Evolutionary conservation across 2,113 vertebrate species (phyloP).

Genomic region (Hypanus sabinus): DNA sequence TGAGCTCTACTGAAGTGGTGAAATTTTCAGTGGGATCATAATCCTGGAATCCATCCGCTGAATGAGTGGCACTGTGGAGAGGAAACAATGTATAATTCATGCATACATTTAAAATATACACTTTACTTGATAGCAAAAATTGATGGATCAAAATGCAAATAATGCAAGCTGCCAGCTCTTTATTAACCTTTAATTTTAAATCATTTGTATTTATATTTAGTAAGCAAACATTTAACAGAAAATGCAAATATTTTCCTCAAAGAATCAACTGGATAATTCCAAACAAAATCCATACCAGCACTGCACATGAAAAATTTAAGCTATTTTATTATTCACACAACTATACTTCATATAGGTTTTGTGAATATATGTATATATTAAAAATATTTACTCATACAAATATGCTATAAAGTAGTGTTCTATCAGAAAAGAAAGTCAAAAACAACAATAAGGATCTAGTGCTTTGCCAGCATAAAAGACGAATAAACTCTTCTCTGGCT

Average conservation of each 20-base stretch:
- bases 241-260: neutral
- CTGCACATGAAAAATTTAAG: neutral
- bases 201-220: neutral
- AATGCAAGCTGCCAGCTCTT: neutral
- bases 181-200: neutral
- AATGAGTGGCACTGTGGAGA: slow-evolving; percentile 83
- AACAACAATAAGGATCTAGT: neutral
- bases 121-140: neutral
- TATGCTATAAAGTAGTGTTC: neutral
- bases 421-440: neutral
- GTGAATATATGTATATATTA: neutral
- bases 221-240: neutral
- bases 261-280: neutral
- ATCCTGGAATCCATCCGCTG: slow-evolving; percentile 98
- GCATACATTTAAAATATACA: neutral
- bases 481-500: too few relatives aligned
- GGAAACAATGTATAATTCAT: neutral
- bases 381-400: neutral
- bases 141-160: neutral
- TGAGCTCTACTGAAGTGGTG: slow-evolving; percentile 72
- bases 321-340: neutral
- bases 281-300: neutral
- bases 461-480: neutral
- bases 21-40: slow-evolving; percentile 93
- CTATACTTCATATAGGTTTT: neutral